Evolutionary conservation across 2,797 vertebrate species (phyloP).

Genomic region (Pipistrellus pipistrellus): DNA sequence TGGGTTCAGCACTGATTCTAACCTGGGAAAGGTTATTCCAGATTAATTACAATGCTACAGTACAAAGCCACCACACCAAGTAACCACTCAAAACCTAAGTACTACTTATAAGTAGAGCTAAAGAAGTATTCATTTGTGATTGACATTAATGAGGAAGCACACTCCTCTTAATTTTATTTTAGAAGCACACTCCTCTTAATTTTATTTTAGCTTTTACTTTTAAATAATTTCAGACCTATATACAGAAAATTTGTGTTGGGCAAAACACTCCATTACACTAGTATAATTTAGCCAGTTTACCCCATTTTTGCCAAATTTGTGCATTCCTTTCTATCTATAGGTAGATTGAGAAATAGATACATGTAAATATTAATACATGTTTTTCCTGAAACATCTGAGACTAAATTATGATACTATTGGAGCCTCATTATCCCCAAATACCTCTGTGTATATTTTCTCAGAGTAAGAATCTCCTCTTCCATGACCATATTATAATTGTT

Average conservation of each 20-base stretch:
- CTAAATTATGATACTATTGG: neutral
- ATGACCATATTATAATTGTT: neutral
- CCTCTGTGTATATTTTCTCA: neutral
- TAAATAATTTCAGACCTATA: neutral
- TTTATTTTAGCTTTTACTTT: neutral
- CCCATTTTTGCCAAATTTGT: constrained; percentile 1
- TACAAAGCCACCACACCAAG: neutral
- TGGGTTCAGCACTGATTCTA: neutral
- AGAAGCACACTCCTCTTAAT: neutral
- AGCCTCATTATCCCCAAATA: neutral
- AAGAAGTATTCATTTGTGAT: neutral
- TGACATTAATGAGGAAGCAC: neutral
- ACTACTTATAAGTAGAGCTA: neutral
- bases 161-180: neutral
- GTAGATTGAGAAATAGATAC: neutral
- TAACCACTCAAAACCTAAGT: neutral
- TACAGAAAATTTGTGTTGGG: neutral
- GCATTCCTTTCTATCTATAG: neutral
- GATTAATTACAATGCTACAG: accelerated
- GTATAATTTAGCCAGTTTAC: neutral
- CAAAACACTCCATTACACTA: neutral
- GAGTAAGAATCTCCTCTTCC: neutral
- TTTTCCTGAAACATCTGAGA: neutral
- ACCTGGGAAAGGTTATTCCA: neutral
- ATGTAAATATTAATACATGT: neutral